Evolutionary conservation across 2,888 invertebrate species (phyloP).

Genomic region (Carabus problematicus): DNA sequence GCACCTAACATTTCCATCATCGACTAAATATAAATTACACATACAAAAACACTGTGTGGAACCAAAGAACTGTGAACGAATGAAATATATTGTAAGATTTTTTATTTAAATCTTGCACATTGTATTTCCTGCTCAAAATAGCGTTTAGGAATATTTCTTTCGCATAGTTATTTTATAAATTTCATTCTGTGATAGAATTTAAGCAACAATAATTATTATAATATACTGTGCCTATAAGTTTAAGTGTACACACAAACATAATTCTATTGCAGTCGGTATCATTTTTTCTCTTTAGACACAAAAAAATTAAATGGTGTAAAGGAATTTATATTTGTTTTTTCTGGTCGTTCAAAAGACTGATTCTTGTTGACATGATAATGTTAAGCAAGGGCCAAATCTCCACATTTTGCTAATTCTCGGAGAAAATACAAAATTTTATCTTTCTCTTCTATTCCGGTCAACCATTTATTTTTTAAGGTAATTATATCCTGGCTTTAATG

Average conservation of each 20-base stretch:
- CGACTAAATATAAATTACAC: conserved; percentile 1
- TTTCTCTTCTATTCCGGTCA: too few relatives aligned
- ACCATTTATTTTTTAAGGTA: too few relatives aligned
- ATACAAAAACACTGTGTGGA: conserved; percentile 1
- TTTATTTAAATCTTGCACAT: conserved; percentile 5
- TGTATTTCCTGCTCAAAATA: conserved; percentile 12
- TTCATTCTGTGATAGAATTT: conserved; percentile 39
- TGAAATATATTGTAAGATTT: conserved; percentile 27
- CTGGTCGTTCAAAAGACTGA: conserved; percentile 35
- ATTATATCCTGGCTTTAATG: too few relatives aligned
- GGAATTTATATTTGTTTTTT: conserved; percentile 15
- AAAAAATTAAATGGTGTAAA: background rate
- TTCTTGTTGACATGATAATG: conserved; percentile 24
- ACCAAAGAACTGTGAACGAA: conserved; percentile 28
- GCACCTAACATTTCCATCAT: background rate
- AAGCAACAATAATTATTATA: conserved; percentile 13
- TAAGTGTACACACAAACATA: conserved; percentile 10
- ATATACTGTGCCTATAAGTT: conserved; percentile 21
- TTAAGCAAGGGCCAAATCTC: background rate
- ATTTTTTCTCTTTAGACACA: conserved; percentile 6
- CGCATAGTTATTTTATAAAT: conserved; percentile 13
- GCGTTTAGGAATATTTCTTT: conserved; percentile 16
- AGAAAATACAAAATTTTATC: conserved; percentile 1
- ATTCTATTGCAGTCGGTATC: conserved; percentile 36
- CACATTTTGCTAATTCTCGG: conserved; percentile 1